Evolutionary conservation across 2,888 invertebrate species (phyloP).

Genomic region (Pimpla rufipes): DNA sequence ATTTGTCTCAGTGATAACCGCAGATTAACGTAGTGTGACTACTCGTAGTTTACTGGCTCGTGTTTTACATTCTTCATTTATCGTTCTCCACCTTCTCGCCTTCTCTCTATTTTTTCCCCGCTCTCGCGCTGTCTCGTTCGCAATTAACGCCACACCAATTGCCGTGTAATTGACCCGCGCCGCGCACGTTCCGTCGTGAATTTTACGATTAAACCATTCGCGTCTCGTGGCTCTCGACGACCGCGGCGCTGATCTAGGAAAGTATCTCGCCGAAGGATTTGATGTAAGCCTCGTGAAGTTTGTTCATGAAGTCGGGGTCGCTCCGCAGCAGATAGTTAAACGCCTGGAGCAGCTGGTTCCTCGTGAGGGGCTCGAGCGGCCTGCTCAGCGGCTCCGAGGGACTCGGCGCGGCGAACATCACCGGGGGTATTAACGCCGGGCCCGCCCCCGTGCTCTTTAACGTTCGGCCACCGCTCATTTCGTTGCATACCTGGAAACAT

Average conservation of each 20-base stretch:
- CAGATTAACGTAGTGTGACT: slow-evolving; percentile 30
- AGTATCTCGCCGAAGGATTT: slow-evolving; percentile 92
- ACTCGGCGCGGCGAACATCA: slow-evolving; percentile 90
- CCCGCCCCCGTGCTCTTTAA: slow-evolving; percentile 76
- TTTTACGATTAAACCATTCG: no score
- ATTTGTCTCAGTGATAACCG: slow-evolving; percentile 24
- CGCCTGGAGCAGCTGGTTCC: slow-evolving; percentile 95
- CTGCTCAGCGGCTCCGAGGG: slow-evolving; percentile 79
- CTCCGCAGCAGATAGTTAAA: slow-evolving; percentile 94
- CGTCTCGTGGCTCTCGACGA: slow-evolving; percentile 21
- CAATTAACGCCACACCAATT: slow-evolving; percentile 38
- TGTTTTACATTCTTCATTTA: slow-evolving; percentile 6
- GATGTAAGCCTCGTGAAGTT: slow-evolving; percentile 96
- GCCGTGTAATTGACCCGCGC: slow-evolving; percentile 31
- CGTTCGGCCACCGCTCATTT: slow-evolving; percentile 72
- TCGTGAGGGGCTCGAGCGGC: slow-evolving; percentile 92
- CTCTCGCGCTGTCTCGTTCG: neutral
- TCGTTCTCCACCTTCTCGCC: neutral
- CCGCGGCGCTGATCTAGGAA: slow-evolving; percentile 80
- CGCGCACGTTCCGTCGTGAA: slow-evolving; percentile 1
- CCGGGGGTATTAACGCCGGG: slow-evolving; percentile 94
- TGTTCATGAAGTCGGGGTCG: slow-evolving; percentile 95
- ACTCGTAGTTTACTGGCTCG: slow-evolving; percentile 40
- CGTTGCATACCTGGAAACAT: slow-evolving; percentile 74
- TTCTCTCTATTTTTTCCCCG: neutral